Base-by-base conservation (phyloP, 1,140 invertebrate species). In the Lepidotrigona ventralis region DNA sequence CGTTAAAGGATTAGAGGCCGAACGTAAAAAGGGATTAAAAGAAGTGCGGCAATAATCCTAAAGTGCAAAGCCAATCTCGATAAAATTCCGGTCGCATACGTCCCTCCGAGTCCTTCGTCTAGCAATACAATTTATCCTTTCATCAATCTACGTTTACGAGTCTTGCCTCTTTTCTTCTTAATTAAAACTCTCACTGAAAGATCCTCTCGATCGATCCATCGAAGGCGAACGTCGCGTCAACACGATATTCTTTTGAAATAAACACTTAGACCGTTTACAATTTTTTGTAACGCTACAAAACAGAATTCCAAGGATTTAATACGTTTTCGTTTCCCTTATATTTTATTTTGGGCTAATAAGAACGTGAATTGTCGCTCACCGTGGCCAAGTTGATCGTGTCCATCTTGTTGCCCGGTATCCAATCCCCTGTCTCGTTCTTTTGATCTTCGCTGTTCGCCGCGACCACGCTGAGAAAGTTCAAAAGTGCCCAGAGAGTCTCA, bases 381-480 rank as follows among this genome's bases (percentile, higher is more conserved):
- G 98, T 99, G 1, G 98, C 98, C 83, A 99, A 94, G 93, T 98
- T 99, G 64, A 96, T 97, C 19, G 97, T 96, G 92, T 98, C 98
- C 98, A 99, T 99, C 95, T 98, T 98, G 94, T 99, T 99, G 5
- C 98, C 98, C 46, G 95, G 91, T 68, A 97, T 83, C 94, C 96
- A 94, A 85, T 96, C 95, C 60, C 96, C 96, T 94, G 93, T 92
- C 81, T 94, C 92, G 81, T 94, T 94, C 84, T 94, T 94, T 53
- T 92, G 92, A 92, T 98, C 97, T 66, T 95, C 95, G 74, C 97
- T 95, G 93, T 98, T 96, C 77, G 96, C 94, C 23, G 97, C 97
- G 19, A 99, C 96, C 85, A 96, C 96, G 53, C 96, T 95, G 69
- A 99, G 95, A 94, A 99, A 98, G 86, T 95, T 96, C 21, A 99